These are phyloP conservation scores for Plagodis pulveraria DNA, from an alignment of 2,888 invertebrate genomes.

Conservation along the genomic window DNA sequence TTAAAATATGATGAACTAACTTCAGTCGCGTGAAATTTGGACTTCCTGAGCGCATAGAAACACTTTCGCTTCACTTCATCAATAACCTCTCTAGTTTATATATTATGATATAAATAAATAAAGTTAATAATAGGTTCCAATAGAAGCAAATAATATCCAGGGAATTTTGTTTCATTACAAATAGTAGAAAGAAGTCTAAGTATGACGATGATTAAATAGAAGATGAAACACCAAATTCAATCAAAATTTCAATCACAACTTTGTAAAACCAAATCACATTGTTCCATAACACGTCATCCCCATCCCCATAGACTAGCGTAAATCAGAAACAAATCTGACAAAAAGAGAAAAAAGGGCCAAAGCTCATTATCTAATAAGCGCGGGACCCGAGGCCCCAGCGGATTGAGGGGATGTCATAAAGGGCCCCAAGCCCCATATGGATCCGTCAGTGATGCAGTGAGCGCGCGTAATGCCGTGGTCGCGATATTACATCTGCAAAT, in stretches of 20 bases:
- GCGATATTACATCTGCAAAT: slow-evolving; percentile 80
- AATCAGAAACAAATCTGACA: slow-evolving; percentile 38
- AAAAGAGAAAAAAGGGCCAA: slow-evolving; percentile 39
- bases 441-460: slow-evolving; percentile 56
- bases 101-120: no score
- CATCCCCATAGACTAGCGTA: slow-evolving; percentile 26
- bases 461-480: slow-evolving; percentile 61
- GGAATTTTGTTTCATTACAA: background rate
- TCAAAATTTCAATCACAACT: slow-evolving; percentile 32
- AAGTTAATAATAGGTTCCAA: no score
- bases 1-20: no score
- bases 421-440: slow-evolving; percentile 51
- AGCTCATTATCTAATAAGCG: slow-evolving; percentile 50
- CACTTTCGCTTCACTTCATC: no score
- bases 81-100: no score
- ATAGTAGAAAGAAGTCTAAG: background rate
- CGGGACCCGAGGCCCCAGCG: slow-evolving; percentile 33
- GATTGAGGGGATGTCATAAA: slow-evolving; percentile 54
- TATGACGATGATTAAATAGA: slow-evolving; percentile 9
- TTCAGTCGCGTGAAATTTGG: no score
- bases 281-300: slow-evolving; percentile 20
- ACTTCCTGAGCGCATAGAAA: no score
- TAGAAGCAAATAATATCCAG: no score
- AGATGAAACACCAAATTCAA: slow-evolving; percentile 26
- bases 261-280: slow-evolving; percentile 19